These are phyloP conservation scores for Leptodactylus fuscus DNA, from an alignment of 2,113 vertebrate species.

Conservation along the genomic window DNA sequence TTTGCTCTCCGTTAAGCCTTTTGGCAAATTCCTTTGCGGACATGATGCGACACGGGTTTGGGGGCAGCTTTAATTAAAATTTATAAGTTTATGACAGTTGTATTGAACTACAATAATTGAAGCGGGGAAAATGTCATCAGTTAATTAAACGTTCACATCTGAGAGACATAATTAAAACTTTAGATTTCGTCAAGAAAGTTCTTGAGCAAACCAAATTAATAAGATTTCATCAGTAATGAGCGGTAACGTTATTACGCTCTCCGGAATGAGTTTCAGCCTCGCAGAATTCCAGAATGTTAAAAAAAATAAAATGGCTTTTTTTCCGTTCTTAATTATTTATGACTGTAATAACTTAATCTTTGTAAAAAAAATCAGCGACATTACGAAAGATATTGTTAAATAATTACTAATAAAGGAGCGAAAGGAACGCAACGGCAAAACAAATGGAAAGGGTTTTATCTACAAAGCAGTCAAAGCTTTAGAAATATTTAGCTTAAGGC, in stretches of 20 bases:
- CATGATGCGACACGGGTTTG: conserved; percentile 66
- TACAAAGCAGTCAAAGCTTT: too few relatives aligned
- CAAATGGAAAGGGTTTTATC: too few relatives aligned
- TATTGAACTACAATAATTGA: conserved; percentile 73
- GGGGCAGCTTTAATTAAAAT: conserved; percentile 78
- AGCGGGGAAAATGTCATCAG: conserved; percentile 75
- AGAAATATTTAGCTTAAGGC: too few relatives aligned
- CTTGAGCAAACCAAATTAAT: conserved; percentile 64
- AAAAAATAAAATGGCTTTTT: neutral
- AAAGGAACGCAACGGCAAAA: neutral
- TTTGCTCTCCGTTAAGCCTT: conserved; percentile 76
- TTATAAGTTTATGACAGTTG: conserved; percentile 77
- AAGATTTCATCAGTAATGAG: conserved; percentile 63
- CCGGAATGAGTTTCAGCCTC: conserved; percentile 6
- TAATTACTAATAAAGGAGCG: conserved; percentile 11
- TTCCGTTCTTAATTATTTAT: neutral
- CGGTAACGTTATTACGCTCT: conserved; percentile 43
- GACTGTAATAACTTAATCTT: neutral
- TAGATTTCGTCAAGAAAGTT: conserved; percentile 65
- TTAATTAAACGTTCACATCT: conserved; percentile 77
- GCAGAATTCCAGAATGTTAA: neutral
- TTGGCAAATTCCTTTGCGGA: conserved; percentile 75
- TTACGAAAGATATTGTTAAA: conserved; percentile 12
- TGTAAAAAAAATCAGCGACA: neutral
- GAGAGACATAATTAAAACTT: conserved; percentile 76